A percentile compares a stretch with the other conserved stretches of the same genome.
These are phyloP conservation scores for Orientallactaga bullata DNA, from an alignment of 2,113 vertebrate species.

Conservation along the genomic window DNA sequence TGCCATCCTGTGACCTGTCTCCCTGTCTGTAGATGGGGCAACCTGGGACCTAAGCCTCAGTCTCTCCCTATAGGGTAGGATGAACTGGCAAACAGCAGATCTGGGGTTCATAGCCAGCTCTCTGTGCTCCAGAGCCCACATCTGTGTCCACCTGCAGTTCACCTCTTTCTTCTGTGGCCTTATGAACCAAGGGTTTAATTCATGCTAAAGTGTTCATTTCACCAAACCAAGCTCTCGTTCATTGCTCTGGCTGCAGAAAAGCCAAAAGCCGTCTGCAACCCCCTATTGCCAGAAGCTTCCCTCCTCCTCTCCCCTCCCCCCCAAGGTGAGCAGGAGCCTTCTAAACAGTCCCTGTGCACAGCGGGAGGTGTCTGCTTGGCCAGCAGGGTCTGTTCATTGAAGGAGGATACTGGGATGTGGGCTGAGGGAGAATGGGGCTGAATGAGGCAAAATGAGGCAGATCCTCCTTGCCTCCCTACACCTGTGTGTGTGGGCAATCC, in stretches of 20 bases:
- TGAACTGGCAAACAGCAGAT: not conserved
- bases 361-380: fast-evolving
- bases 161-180: not conserved
- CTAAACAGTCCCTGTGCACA: fast-evolving
- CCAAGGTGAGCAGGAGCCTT: too few species aligned
- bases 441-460: not conserved
- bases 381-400: not conserved
- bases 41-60: not conserved
- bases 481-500: not conserved
- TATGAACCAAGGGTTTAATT: not conserved
- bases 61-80: not conserved
- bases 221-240: not conserved
- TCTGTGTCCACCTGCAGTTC: fast-evolving
- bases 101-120: not conserved
- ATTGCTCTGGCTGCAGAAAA: not conserved
- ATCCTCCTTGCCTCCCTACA: fast-evolving
- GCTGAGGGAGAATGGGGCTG: not conserved
- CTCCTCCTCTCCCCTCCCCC: fast-evolving
- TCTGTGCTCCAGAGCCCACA: not conserved
- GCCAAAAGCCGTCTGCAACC: not conserved
- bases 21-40: not conserved
- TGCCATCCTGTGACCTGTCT: not conserved
- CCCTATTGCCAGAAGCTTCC: not conserved
- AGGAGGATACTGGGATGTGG: not conserved
- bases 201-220: not conserved